Percentiles rank a stretch among this genome's conserved stretches.
These are phyloP conservation scores for Trematomus loennbergii DNA, from an alignment of 2,113 vertebrate genomes.

Conservation along the genomic window DNA sequence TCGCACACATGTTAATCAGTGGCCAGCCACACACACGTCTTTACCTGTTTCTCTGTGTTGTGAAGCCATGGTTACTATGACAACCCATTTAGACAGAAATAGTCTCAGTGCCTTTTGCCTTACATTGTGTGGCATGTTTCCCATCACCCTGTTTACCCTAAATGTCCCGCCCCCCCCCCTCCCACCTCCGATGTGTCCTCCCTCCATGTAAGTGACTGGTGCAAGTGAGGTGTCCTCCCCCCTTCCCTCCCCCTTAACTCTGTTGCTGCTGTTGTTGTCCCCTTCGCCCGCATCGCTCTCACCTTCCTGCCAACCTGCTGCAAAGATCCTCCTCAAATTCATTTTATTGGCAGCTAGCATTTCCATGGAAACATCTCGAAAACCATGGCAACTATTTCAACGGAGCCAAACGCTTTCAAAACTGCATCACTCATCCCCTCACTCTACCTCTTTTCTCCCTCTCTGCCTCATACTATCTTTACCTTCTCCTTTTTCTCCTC, in stretches of 20 bases:
- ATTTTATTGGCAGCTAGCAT: conserved; percentile 87
- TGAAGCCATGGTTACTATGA: conserved; percentile 76
- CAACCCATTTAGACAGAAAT: conserved; percentile 77
- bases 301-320: conserved; percentile 78
- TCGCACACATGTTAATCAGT: conserved; percentile 66
- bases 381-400: conserved; percentile 86
- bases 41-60: conserved; percentile 68
- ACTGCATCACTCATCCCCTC: conserved; percentile 77
- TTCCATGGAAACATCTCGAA: conserved; percentile 87
- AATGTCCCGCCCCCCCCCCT: neutral
- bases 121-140: conserved; percentile 24
- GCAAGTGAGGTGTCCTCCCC: conserved; percentile 1
- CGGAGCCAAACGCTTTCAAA: conserved; percentile 81
- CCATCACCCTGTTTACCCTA: conserved; percentile 66
- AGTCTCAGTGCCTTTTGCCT: conserved; percentile 69
- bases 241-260: neutral
- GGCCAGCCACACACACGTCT: conserved; percentile 48
- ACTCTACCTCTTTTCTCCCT: conserved; percentile 41
- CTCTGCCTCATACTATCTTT: conserved; percentile 43
- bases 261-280: neutral
- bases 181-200: neutral
- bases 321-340: conserved; percentile 81
- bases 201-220: neutral
- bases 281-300: conserved; percentile 56
- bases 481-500: conserved; percentile 26